Evolutionary conservation across 1,140 invertebrate species (phyloP), one percentile per base, ranked within the genome.

Genomic region (Lasioglossum albipes): DNA sequence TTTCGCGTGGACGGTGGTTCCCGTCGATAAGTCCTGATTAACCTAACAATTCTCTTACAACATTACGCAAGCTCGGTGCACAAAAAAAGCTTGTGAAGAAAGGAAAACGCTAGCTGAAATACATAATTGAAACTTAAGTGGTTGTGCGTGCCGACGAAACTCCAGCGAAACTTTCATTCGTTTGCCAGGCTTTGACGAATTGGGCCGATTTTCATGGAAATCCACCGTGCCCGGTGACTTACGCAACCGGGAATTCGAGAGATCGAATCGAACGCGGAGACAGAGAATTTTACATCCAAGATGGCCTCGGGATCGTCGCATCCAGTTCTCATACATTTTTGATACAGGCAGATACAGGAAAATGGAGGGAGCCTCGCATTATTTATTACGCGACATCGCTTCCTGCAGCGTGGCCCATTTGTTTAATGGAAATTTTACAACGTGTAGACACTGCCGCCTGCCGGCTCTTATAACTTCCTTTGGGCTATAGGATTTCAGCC

Each of bases 91-190:
- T 5, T 2, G 16, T 1, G 52, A 12, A 16, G 5, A 54, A 20
- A 16, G 4, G 52, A 20, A 54, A 54, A 36, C 36, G 36, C 36
- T 18, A 52, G 18, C 0, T 5, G 2, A 4, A 12, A 7, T 2
- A 7, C 6, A 16, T 78, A 54, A 78, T 71, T 27, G 75, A 78
- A 71, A 71, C 71, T 64, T 64, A 71, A 71, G 64, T 71, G 22
- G 22, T 12, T 18, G 36, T 1, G 7, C n/a, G 12, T 20, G 27
- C 9, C 52, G n/a, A 49, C 20, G 45, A 64, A 22, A n/a, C 27
- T n/a, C 10, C 20, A 27, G 27, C 27, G 27, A 27, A 27, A 1
- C 27, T 16, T 49, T 16, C 27, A 31, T 52, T 64, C 52, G 49
- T n/a, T 36, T 36, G 36, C 36, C 36, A 36, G 36, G 36, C 45